A percentile compares a stretch with the other conserved stretches of the same genome.
These are phyloP conservation scores for Teleopsis dalmanni DNA, from an alignment of 1,140 invertebrate genomes.

Conservation along the genomic window DNA sequence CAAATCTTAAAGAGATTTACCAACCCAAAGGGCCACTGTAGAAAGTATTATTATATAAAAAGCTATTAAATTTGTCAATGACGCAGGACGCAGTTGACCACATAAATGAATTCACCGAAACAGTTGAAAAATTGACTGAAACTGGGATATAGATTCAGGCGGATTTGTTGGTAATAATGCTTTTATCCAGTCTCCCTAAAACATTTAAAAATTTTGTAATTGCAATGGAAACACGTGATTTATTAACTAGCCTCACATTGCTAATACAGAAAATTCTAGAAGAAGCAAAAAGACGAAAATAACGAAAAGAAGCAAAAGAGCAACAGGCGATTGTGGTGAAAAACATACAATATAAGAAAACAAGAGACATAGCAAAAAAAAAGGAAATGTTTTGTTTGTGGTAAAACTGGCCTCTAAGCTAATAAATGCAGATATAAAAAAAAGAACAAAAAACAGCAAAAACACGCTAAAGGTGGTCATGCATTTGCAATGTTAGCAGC, in stretches of 20 bases:
- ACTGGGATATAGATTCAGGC: neutral
- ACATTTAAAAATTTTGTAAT: conserved; percentile 9
- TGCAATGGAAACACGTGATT: conserved; percentile 9
- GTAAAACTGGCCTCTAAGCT: no score
- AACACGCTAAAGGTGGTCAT: no score
- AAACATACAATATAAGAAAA: neutral
- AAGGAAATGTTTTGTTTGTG: no score
- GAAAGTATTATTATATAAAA: conserved; percentile 5
- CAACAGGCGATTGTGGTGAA: neutral
- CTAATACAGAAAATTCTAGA: conserved; percentile 8
- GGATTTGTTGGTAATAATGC: conserved; percentile 4
- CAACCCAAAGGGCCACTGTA: conserved; percentile 5
- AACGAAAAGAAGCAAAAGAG: neutral
- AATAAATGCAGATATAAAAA: no score
- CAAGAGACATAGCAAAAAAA: neutral
- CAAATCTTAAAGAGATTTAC: conserved; percentile 1
- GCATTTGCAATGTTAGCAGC: no score
- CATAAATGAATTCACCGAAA: neutral
- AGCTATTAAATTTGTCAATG: conserved; percentile 1
- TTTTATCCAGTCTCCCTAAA: conserved; percentile 9
- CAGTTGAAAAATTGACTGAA: neutral
- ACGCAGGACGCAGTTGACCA: neutral
- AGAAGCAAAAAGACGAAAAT: neutral
- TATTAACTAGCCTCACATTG: neutral
- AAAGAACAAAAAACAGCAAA: no score